Base-by-base conservation (phyloP, 2,113 vertebrate genomes). In the Lophius piscatorius region DNA sequence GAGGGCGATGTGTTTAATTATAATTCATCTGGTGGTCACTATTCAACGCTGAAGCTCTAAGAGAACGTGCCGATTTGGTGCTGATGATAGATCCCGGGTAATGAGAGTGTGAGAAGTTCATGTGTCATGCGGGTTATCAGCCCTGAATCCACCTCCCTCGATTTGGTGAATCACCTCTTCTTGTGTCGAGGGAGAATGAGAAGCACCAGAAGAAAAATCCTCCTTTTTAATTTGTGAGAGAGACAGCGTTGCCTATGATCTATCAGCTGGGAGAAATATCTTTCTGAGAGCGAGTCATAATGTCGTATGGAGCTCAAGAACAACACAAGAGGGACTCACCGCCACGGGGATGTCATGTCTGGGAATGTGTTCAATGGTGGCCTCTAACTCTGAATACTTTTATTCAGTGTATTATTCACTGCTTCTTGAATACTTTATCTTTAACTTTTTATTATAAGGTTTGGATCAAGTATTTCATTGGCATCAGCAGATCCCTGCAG, bases 81-180 rank as follows among this genome's bases (percentile, higher is more conserved):
- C 59, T 35, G 54, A 46, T 38, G 61, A 85, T 81, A 35, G 63
- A 80, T 81, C 48, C 60, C 5, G n/a, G 49, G 29, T 77, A 81
- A 81, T 57, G 64, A 59, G 70, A 57, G 52, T 55, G 58, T 16
- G 74, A 81, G 68, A 48, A 70, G 69, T 71, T 78, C 65, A 66
- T 38, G 49, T 70, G 63, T 65, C 80, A 57, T 48, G 55, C 57
- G 51, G 71, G 83, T 78, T 69, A 74, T 59, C 51, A 7, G 59
- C 41, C 31, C 36, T 70, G 4, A 0, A 23, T 39, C 17, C 31
- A 29, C 54, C 58, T 58, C 55, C 38, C 17, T 2, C 0, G 48
- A 58, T 60, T 26, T 34, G 50, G 51, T 63, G 70, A 77, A 85
- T 82, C 65, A 74, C 51, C 70, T 63, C 28, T 23, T 57, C 23